These are phyloP conservation scores for Torymus auratus DNA, from an alignment of 2,888 invertebrate genomes.

Conservation along the genomic window DNA sequence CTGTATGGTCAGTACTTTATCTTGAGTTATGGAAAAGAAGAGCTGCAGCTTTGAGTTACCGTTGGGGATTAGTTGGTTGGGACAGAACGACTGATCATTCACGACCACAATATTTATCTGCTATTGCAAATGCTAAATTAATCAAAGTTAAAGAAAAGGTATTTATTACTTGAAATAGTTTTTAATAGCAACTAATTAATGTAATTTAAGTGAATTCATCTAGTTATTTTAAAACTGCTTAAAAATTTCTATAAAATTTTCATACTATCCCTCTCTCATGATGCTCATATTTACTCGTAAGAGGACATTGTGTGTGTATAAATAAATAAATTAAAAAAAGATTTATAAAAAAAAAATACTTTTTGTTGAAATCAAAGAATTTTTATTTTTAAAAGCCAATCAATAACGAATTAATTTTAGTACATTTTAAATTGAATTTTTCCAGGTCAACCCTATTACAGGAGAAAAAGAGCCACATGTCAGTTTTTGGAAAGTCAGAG, in stretches of 20 bases:
- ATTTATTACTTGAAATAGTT: neutral
- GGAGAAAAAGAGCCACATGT: conserved; percentile 84
- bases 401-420: neutral
- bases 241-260: too few relatives aligned
- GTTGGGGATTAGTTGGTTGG: conserved; percentile 89
- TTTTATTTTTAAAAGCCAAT: too few relatives aligned
- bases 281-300: too few relatives aligned
- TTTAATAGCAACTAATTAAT: neutral
- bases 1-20: conserved; percentile 88
- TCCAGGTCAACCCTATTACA: conserved; percentile 75
- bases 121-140: conserved; percentile 85
- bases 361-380: too few relatives aligned
- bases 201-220: neutral
- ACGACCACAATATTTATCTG: conserved; percentile 86
- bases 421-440: conserved; percentile 17
- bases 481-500: conserved; percentile 86
- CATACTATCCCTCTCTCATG: too few relatives aligned
- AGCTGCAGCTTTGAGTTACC: conserved; percentile 86
- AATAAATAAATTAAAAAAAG: too few relatives aligned
- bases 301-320: too few relatives aligned
- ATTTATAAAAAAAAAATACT: too few relatives aligned
- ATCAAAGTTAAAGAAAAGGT: conserved; percentile 83
- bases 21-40: conserved; percentile 91
- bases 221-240: too few relatives aligned
- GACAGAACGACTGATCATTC: conserved; percentile 87